Percentiles rank a stretch among this genome's conserved stretches.
Evolutionary conservation across 1,140 invertebrate genomes (phyloP).

Genomic region (Drosophila cardini): DNA sequence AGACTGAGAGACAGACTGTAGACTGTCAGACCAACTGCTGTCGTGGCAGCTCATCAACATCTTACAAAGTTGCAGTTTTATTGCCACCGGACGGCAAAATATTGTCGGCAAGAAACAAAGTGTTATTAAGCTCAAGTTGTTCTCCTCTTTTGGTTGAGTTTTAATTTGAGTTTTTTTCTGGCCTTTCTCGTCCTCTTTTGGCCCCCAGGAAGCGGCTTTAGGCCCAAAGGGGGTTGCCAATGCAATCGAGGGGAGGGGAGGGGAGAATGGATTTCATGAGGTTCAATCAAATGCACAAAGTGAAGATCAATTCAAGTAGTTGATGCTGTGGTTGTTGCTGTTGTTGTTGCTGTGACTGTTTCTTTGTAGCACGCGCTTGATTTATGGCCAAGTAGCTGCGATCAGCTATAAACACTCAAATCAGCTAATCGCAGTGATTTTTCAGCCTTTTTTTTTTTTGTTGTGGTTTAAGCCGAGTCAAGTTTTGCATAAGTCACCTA

Average conservation of each 20-base stretch:
- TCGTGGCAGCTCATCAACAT: conserved; percentile 75
- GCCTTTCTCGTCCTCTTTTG: conserved; percentile 9
- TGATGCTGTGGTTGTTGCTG: background rate
- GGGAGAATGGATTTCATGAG: too few species aligned
- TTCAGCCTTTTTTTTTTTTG: conserved; percentile 45
- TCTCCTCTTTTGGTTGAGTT: conserved; percentile 16
- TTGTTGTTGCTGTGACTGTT: background rate
- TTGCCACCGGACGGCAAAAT: conserved; percentile 49
- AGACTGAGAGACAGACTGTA: conserved; percentile 5
- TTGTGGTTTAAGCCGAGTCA: conserved; percentile 12
- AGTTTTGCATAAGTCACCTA: conserved; percentile 75
- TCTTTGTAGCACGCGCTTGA: conserved; percentile 48
- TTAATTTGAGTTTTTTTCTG: conserved; percentile 24
- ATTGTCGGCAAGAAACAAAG: conserved; percentile 39
- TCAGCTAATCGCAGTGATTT: conserved; percentile 74
- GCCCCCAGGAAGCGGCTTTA: conserved; percentile 17
- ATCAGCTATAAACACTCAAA: conserved; percentile 55
- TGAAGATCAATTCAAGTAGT: conserved; percentile 16
- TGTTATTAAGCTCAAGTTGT: conserved; percentile 42
- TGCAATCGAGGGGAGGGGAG: background rate
- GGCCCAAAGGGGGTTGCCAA: background rate
- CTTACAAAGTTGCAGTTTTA: conserved; percentile 75
- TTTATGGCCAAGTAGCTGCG: conserved; percentile 52
- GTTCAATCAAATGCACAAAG: conserved; percentile 5
- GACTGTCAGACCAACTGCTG: conserved; percentile 23